Percentiles rank a stretch among this genome's conserved stretches.
Conservation (phyloP, 2,888 invertebrate genomes). For the Eristalis tenax region DNA sequence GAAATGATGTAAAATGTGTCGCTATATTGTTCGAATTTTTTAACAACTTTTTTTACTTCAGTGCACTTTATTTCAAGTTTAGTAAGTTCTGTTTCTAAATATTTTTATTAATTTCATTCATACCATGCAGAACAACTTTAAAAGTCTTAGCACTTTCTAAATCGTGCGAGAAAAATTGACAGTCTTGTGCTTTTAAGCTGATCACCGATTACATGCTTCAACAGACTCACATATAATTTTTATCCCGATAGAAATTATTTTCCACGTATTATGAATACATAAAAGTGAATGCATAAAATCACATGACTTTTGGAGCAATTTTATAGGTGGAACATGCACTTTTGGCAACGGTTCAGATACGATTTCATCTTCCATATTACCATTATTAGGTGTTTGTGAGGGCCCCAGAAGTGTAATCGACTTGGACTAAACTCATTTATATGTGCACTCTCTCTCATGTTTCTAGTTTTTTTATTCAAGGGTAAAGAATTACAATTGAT, state of each 20-base stretch:
- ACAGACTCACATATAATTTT: constrained; percentile 16
- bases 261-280: too few species aligned
- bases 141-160: not conserved
- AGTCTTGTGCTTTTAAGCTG: not conserved
- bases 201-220: constrained; percentile 16
- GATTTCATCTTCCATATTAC: not conserved
- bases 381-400: not conserved
- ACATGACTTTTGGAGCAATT: not conserved
- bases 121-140: constrained; percentile 16
- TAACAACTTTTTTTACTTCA: constrained; percentile 47
- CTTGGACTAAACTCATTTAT: not conserved
- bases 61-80: constrained; percentile 51
- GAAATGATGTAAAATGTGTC: constrained; percentile 2
- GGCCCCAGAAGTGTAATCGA: not conserved
- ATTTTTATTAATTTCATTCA: constrained; percentile 31
- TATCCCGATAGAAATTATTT: too few species aligned
- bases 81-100: constrained; percentile 41
- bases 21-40: constrained; percentile 26
- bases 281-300: constrained; percentile 4
- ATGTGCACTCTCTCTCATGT: not conserved
- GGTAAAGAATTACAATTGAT: not conserved
- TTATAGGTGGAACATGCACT: not conserved
- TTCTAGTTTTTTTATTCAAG: not conserved
- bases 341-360: not conserved
- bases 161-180: constrained; percentile 37